phyloP scores from a whole-genome alignment of 2,113 vertebrate genomes.

The Andinoacara biseriatus region DNA sequence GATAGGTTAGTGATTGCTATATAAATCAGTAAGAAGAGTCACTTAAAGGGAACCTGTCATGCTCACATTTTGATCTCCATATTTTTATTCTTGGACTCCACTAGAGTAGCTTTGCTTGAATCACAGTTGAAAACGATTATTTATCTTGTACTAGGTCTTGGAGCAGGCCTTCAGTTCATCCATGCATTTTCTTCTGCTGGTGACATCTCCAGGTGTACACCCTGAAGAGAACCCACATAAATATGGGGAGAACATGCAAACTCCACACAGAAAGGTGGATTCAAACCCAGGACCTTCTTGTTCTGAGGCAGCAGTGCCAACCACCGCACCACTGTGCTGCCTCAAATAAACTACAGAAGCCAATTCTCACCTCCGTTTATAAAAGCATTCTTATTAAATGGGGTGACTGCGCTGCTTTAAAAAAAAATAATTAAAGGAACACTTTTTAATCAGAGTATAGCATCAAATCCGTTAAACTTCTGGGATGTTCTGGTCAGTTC shows the following conservation, averaged over 20 bases:
- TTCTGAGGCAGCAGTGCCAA: background rate
- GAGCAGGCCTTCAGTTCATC: too few species aligned
- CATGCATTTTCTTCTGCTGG: too few species aligned
- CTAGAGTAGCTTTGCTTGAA: background rate
- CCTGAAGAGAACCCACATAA: too few species aligned
- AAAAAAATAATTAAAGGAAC: too few species aligned
- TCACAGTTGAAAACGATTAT: too few species aligned
- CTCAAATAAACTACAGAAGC: background rate
- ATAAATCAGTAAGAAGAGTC: slow-evolving; percentile 27
- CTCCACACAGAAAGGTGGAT: background rate
- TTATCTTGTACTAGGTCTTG: too few species aligned
- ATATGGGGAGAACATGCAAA: too few species aligned
- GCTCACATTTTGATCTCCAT: background rate
- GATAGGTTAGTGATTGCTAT: slow-evolving; percentile 17
- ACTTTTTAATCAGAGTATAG: too few species aligned
- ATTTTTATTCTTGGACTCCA: background rate
- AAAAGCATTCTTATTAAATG: background rate
- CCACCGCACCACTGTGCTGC: background rate
- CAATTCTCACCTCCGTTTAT: background rate
- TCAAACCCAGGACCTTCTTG: background rate
- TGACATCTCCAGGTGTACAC: too few species aligned
- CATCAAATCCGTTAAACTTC: too few species aligned
- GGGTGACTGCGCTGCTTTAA: background rate
- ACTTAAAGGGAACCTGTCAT: background rate
- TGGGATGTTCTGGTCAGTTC: too few species aligned